Evolutionary conservation across 2,113 vertebrate species (phyloP), one percentile per base, ranked within the genome.

Genomic region (Otus sunia): DNA sequence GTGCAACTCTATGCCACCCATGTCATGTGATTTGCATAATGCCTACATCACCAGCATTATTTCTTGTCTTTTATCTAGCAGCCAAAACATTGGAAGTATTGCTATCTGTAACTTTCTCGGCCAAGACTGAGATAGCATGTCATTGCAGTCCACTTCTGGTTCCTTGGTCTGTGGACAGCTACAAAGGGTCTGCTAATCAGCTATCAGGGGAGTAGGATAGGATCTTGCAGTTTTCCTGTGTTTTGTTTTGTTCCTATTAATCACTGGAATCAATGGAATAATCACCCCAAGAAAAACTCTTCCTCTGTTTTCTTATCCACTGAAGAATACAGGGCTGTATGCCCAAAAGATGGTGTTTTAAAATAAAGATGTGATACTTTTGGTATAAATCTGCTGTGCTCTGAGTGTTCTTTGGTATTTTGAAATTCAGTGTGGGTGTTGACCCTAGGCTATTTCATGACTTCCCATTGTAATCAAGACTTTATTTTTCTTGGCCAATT

Each of bases 401-500:
- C 60, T 72, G 74, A 86, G 36, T 50, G 37, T 84, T 92, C 43
- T 92, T 74, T 67, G 56, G 34, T 43, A 84, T 78, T 86, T 93
- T 86, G 47, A 36, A 92, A 92, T 84, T 92, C 34, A 74, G 0
- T 84, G 94, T 92, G 76, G 34, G 52, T 91, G 92, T 90, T 95
- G 76, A 88, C 76, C 47, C 41, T 71, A 78, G 56, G 36, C 62
- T 90, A 69, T 84, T 96, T 93, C 55, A 86, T 64, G 30, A 77
- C 47, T 92, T 90, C 72, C 83, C 22, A 64, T 77, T 90, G 30
- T 84, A 93, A 62, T 73, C 47, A 66, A 73, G 62, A 73, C 6
- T 72, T 90, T 88, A 62, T 92, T 97, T 94, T 92, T 13, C 68
- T 94, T 96, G 90, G 96, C 49, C 75, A 93, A 29, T 58, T 71